Evolutionary conservation across 2,888 invertebrate genomes (phyloP).

Genomic region (Erebia palarica): DNA sequence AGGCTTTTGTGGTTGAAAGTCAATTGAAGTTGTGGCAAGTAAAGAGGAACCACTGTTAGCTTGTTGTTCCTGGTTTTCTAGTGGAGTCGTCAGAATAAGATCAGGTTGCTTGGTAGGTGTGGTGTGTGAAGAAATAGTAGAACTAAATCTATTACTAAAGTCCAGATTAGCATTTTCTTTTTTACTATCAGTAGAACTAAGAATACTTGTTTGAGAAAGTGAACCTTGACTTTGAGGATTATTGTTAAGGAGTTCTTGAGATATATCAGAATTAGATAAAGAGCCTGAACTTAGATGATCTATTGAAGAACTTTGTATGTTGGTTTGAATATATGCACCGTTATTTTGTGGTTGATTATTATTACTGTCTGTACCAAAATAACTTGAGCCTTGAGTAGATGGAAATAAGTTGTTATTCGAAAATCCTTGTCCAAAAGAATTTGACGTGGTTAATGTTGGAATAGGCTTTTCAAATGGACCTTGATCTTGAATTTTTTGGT

Average conservation of each 20-base stretch:
- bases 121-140: conserved; percentile 42
- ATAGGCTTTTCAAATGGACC: conserved; percentile 4
- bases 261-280: background rate
- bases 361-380: background rate
- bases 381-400: background rate
- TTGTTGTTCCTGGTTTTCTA: conserved; percentile 42
- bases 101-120: conserved; percentile 50
- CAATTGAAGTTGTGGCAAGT: background rate
- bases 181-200: background rate
- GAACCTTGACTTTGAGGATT: background rate
- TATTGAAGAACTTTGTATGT: background rate
- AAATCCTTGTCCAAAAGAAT: conserved; percentile 22
- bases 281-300: background rate
- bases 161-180: background rate
- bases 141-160: background rate
- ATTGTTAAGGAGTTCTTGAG: background rate
- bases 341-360: background rate
- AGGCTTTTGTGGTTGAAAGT: background rate
- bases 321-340: background rate
- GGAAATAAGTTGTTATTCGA: background rate
- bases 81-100: conserved; percentile 57
- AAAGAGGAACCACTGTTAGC: background rate
- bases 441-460: conserved; percentile 21
- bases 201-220: background rate
- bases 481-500: conserved; percentile 35